Conservation (phyloP, 2,113 vertebrate genomes). For the Candoia aspera region DNA sequence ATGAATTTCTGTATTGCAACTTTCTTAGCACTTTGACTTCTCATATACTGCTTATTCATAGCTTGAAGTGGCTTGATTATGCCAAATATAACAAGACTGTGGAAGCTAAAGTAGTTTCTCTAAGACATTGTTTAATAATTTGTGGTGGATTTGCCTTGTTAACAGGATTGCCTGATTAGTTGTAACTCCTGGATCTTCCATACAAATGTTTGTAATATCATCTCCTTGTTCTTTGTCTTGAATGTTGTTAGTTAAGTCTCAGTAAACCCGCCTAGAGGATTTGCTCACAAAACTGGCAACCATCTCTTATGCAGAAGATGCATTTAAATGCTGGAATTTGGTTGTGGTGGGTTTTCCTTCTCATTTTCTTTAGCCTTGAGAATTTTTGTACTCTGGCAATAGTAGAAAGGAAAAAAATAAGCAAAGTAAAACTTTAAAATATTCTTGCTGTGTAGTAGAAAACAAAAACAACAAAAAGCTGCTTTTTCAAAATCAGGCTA, state of each 20-base stretch:
- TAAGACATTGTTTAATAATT: conserved; percentile 49
- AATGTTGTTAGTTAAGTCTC: conserved; percentile 48
- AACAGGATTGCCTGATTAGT: conserved; percentile 53
- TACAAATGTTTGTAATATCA: conserved; percentile 40
- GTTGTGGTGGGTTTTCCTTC: neutral
- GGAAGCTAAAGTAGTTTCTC: conserved; percentile 26
- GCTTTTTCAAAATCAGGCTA: conserved; percentile 52
- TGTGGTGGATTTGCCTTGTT: conserved; percentile 52
- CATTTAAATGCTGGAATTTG: conserved; percentile 36
- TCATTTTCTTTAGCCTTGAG: conserved; percentile 27
- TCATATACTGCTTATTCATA: conserved; percentile 34
- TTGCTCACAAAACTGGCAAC: conserved; percentile 49
- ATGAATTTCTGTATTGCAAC: conserved; percentile 52
- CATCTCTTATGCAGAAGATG: conserved; percentile 24
- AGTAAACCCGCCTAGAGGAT: conserved; percentile 49
- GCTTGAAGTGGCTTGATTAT: conserved; percentile 33
- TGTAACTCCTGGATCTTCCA: conserved; percentile 55
- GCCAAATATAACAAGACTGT: conserved; percentile 17
- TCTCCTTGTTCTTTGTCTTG: conserved; percentile 39
- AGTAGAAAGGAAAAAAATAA: neutral
- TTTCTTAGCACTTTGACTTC: conserved; percentile 42
- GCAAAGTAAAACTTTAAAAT: conserved; percentile 39
- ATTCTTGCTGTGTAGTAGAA: conserved; percentile 57
- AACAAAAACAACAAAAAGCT: conserved; percentile 52
- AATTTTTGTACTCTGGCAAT: neutral